Evolutionary conservation across 2,888 invertebrate genomes (phyloP).

Genomic region (Machimus rusticus): DNA sequence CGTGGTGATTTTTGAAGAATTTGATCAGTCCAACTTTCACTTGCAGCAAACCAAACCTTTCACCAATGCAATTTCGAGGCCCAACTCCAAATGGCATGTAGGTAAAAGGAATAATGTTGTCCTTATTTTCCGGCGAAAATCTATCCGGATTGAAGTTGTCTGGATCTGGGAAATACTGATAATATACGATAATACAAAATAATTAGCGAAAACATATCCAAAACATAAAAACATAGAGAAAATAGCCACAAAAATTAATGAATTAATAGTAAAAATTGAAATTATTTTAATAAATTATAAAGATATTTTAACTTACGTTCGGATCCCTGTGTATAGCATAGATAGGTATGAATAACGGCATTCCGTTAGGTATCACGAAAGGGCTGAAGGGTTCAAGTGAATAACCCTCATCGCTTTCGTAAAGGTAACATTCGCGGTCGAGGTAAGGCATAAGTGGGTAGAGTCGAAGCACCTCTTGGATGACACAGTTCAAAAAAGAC

Average conservation of each 20-base stretch:
- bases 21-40: slow-evolving; percentile 57
- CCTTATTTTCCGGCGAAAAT: slow-evolving; percentile 58
- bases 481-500: slow-evolving; percentile 48
- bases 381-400: slow-evolving; percentile 55
- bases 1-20: slow-evolving; percentile 57
- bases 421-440: slow-evolving; percentile 57
- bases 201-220: too few relatives aligned
- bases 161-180: slow-evolving; percentile 59
- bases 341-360: slow-evolving; percentile 59
- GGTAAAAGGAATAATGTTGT: slow-evolving; percentile 56
- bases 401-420: slow-evolving; percentile 51
- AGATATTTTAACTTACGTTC: slow-evolving; percentile 51
- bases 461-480: slow-evolving; percentile 57
- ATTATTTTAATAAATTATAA: too few relatives aligned
- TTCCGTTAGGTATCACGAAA: slow-evolving; percentile 55
- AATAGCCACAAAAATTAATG: too few relatives aligned
- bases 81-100: slow-evolving; percentile 62
- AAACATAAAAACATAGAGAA: too few relatives aligned
- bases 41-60: slow-evolving; percentile 58
- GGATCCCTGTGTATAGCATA: slow-evolving; percentile 60
- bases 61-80: slow-evolving; percentile 60
- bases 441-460: slow-evolving; percentile 61
- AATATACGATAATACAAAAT: background rate
- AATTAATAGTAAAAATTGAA: too few relatives aligned
- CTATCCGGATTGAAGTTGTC: slow-evolving; percentile 60